Percentiles rank a stretch among this genome's conserved stretches.
Evolutionary conservation across 2,113 vertebrate genomes (phyloP).

Genomic region (Oreochromis spilurus): DNA sequence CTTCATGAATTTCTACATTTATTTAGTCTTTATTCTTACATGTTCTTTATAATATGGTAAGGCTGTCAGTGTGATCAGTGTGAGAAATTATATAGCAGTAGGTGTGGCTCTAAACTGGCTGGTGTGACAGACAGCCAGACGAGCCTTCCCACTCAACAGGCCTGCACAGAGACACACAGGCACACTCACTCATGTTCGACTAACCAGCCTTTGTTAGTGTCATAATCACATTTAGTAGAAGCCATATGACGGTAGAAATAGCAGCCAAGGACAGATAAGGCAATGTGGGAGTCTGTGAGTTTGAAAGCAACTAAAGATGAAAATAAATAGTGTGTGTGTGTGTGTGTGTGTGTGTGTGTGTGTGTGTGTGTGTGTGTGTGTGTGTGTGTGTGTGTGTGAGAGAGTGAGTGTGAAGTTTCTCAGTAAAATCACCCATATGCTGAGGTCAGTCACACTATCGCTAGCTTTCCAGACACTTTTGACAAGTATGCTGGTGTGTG

Average conservation of each 20-base stretch:
- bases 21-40: background rate
- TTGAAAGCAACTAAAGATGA: conserved; percentile 21
- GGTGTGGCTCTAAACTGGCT: background rate
- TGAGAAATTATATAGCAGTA: background rate
- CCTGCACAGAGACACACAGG: background rate
- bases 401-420: conserved; percentile 34
- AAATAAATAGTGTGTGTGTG: conserved; percentile 14
- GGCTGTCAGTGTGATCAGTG: background rate
- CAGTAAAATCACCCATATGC: conserved; percentile 56
- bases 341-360: background rate
- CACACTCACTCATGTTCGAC: background rate
- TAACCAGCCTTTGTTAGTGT: conserved; percentile 44
- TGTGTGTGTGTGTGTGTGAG: background rate
- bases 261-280: conserved; percentile 48
- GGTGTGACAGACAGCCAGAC: conserved; percentile 18
- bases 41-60: background rate
- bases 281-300: conserved; percentile 37
- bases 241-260: conserved; percentile 48
- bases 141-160: conserved; percentile 48
- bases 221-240: conserved; percentile 51
- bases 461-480: conserved; percentile 43
- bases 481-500: background rate
- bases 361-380: background rate
- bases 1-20: background rate
- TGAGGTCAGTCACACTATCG: conserved; percentile 61